These are phyloP conservation scores for Gymnorhina tibicen DNA, from an alignment of 2,113 vertebrate species.

Conservation along the genomic window DNA sequence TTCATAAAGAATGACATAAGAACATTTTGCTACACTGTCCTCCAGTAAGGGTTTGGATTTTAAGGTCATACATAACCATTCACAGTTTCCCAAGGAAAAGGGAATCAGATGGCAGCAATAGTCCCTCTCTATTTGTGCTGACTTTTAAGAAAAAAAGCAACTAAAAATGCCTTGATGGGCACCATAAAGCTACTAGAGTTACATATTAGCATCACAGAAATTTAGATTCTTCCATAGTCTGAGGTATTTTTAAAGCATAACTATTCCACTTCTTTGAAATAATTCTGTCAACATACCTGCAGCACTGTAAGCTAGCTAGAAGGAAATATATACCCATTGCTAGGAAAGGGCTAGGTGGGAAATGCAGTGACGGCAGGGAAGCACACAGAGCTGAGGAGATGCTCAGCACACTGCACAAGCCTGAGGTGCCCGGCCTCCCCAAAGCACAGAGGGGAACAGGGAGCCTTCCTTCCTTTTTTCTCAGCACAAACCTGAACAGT, in stretches of 20 bases:
- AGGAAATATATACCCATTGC: background rate
- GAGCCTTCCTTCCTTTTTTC: background rate
- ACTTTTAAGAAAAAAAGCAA: background rate
- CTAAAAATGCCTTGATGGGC: background rate
- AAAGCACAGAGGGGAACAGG: background rate
- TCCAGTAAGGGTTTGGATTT: conserved; percentile 34
- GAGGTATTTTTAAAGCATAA: background rate
- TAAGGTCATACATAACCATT: background rate
- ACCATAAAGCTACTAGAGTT: background rate
- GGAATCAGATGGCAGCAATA: background rate
- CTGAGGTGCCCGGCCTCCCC: background rate
- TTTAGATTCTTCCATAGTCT: background rate
- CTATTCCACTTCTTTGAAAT: background rate
- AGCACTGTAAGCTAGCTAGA: background rate
- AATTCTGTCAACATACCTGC: background rate
- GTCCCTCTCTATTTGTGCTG: background rate
- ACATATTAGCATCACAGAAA: background rate
- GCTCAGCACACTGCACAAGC: background rate
- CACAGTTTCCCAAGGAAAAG: conserved; percentile 12
- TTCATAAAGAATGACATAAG: conserved; percentile 40
- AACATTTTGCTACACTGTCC: conserved; percentile 11
- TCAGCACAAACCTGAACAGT: background rate
- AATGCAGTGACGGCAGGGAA: background rate
- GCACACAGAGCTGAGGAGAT: background rate
- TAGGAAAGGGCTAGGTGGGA: background rate